These are phyloP conservation scores for Habrosyne pyritoides DNA, from an alignment of 2,888 invertebrate species.

Conservation along the genomic window DNA sequence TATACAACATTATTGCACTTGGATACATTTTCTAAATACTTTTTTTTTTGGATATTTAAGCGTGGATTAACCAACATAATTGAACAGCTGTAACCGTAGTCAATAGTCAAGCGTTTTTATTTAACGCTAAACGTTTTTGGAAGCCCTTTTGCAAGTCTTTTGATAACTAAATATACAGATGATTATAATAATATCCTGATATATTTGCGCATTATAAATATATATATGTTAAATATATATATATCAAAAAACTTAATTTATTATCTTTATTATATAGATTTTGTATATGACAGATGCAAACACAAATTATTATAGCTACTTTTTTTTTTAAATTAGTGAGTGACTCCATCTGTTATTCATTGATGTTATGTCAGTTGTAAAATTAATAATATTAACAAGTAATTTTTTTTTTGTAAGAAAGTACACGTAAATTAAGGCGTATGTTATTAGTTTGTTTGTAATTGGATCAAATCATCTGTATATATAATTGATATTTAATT, in stretches of 20 bases:
- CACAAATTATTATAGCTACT: no score
- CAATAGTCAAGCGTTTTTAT: conserved; percentile 38
- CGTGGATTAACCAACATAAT: conserved; percentile 38
- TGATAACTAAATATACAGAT: conserved; percentile 36
- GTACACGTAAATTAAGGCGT: no score
- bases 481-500: conserved; percentile 28
- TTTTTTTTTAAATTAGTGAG: no score
- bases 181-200: conserved; percentile 2
- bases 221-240: no score
- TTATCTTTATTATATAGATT: no score
- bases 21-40: conserved; percentile 64
- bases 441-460: background rate
- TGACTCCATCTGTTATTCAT: no score
- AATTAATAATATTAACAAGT: no score
- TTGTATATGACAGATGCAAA: no score
- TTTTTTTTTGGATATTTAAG: conserved; percentile 39
- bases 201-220: no score
- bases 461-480: conserved; percentile 24
- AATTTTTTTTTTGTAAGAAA: no score
- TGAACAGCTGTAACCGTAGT: conserved; percentile 29
- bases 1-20: conserved; percentile 79
- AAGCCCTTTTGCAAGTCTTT: conserved; percentile 38
- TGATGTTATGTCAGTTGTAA: no score
- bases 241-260: no score
- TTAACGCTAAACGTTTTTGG: conserved; percentile 27